Evolutionary conservation across 2,797 vertebrate genomes (phyloP), one percentile per base, ranked within the genome.

Genomic region (Channallabes apus): DNA sequence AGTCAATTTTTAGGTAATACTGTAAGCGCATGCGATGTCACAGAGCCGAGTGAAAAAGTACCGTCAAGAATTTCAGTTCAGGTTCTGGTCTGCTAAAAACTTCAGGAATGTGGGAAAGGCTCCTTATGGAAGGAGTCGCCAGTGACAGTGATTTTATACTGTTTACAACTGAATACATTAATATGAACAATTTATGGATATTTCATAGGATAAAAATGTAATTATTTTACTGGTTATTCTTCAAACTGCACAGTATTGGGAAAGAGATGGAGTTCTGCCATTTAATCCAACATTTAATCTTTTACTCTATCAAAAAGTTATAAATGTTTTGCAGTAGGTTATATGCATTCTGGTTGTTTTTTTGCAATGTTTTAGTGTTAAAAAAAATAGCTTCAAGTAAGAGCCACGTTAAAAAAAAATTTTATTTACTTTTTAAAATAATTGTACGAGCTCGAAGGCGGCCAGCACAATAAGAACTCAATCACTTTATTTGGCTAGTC

Each of bases 381-480:
- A 78, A 78, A 38, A 78, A 38, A 24, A 22, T 22, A 6, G 75
- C 61, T 58, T 59, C 35, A 56, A 20, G 22, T 24, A 78, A 59
- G 4, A 78, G 56, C 56, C 56, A 24, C 18, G 12, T 22, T 58
- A 59, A 27, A 75, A 18, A 54, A 14, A 14, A 9, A 3, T 11
- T 3, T 51, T 14, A 3, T 54, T 54, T 8, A 54, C 51, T 54
- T 54, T 58, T 77, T 58, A 22, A 77, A 73, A 58, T 7, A 78
- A 78, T 61, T 79, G 77, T 32, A 35, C 6, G 22, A 62, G 35
- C 58, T 62, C 61, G 62, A 38, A 62, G 77, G 32, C 61, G 77
- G 32, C 61, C 77, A 62, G 38, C 22, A 22, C 22, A 77, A 62
- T 38, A 79, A 41, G n/a, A 41, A 41, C 58, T 1, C 56, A 41